A percentile compares a stretch with the other conserved stretches of the same genome.
These are phyloP conservation scores for Nemopilema nomurai DNA, from an alignment of 30 jellyfish, hydroid and myxozoan genomes.

Conservation along the genomic window DNA sequence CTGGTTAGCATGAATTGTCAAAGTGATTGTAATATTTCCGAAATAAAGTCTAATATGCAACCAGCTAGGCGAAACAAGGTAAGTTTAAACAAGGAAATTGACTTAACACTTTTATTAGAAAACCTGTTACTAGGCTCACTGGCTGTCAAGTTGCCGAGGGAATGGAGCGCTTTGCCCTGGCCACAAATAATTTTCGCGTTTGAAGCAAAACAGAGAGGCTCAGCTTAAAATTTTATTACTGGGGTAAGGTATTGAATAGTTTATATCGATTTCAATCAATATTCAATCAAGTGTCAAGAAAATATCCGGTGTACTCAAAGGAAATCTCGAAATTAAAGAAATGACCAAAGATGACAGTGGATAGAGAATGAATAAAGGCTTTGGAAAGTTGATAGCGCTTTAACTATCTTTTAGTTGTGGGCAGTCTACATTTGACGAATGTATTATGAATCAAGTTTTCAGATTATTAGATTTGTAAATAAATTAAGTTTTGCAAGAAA, in stretches of 20 bases:
- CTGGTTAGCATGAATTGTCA: constrained; percentile 6
- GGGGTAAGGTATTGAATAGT: no score
- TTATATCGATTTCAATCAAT: no score
- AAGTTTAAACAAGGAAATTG: constrained; percentile 11
- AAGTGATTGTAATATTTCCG: constrained; percentile 5
- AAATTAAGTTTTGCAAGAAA: no score
- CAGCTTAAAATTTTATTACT: no score
- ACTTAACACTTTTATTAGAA: neutral
- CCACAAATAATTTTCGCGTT: no score
- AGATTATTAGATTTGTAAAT: no score
- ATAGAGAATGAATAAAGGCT: neutral
- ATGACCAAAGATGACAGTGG: neutral
- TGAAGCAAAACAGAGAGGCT: no score
- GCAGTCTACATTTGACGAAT: no score
- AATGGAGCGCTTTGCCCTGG: neutral
- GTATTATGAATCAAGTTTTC: no score
- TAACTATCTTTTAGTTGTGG: no score
- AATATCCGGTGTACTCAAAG: neutral
- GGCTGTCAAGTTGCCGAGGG: neutral
- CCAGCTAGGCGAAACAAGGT: constrained; percentile 35
- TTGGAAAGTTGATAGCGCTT: neutral
- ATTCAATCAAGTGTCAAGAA: neutral
- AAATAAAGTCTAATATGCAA: constrained; percentile 14
- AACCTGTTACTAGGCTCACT: neutral
- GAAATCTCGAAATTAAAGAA: no score